Percentiles rank a stretch among this genome's conserved stretches.
Conservation (phyloP, 53 echinoderm and acorn worm species). For the Henricia sp. region DNA sequence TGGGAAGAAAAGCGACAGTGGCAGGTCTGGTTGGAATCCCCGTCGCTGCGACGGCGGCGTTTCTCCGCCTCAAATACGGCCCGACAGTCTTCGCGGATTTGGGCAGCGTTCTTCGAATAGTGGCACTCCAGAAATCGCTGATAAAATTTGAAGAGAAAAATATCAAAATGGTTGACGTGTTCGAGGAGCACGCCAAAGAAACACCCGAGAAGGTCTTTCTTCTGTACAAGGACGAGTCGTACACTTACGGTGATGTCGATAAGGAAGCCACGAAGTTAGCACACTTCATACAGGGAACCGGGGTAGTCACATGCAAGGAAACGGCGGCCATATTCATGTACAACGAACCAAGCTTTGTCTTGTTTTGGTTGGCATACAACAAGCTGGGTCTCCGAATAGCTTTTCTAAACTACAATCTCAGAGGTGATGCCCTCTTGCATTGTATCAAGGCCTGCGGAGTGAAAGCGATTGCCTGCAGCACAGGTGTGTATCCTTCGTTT, state of each 20-base stretch:
- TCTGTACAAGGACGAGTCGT: constrained; percentile 64
- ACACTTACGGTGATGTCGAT: constrained; percentile 83
- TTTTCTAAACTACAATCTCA: constrained; percentile 81
- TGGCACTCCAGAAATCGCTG: neutral
- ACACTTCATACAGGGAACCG: constrained; percentile 42
- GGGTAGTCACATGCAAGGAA: constrained; percentile 60
- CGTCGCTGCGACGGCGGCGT: constrained; percentile 3
- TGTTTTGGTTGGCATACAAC: constrained; percentile 75
- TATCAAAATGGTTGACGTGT: constrained; percentile 56
- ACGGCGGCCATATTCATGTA: constrained; percentile 79
- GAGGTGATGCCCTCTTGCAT: constrained; percentile 73
- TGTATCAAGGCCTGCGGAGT: constrained; percentile 82
- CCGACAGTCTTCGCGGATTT: constrained; percentile 44
- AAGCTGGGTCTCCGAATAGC: constrained; percentile 78
- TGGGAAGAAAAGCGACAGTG: neutral
- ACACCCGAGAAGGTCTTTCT: constrained; percentile 64
- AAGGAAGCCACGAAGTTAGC: constrained; percentile 64
- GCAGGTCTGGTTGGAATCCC: constrained; percentile 37
- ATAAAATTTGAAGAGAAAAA: neutral
- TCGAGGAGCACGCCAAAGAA: constrained; percentile 48
- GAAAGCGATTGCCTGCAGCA: constrained; percentile 65
- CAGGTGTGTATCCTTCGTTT: constrained; percentile 58
- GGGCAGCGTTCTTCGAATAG: neutral
- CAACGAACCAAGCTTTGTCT: constrained; percentile 82
- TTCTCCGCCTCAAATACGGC: constrained; percentile 54